A percentile compares a stretch with the other conserved stretches of the same genome.
phyloP scores from a whole-genome alignment of 2,113 vertebrate species.

The Kryptolebias marmoratus region DNA sequence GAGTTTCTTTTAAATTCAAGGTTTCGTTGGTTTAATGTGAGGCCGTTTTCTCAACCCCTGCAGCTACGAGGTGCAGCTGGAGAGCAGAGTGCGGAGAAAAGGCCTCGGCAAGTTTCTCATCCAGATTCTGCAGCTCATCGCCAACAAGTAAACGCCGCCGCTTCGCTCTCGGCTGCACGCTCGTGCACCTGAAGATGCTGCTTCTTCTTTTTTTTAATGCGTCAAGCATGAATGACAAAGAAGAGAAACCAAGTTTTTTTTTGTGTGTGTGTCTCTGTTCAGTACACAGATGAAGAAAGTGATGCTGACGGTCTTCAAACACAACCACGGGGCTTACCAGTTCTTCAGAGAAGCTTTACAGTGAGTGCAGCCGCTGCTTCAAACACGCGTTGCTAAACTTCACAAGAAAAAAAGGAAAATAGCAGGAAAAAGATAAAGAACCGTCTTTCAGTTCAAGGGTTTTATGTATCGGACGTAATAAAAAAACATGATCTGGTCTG shows the following conservation, averaged over 20 bases:
- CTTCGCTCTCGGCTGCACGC: neutral
- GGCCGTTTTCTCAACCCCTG: neutral
- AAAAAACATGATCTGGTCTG: too few relatives aligned
- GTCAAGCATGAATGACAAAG: too few relatives aligned
- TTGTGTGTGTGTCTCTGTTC: conserved; percentile 5
- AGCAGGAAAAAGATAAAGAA: too few relatives aligned
- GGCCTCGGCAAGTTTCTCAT: conserved; percentile 94
- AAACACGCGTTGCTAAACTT: neutral
- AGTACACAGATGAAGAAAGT: conserved; percentile 98
- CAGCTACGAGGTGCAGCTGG: conserved; percentile 95
- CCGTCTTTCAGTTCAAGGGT: too few relatives aligned
- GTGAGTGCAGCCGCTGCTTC: conserved; percentile 78
- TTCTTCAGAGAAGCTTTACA: conserved; percentile 96
- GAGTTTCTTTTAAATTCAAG: neutral
- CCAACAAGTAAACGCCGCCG: conserved; percentile 84
- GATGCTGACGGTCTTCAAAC: conserved; percentile 95
- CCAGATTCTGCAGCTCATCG: conserved; percentile 94
- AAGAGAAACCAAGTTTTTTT: neutral
- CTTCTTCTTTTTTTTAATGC: too few relatives aligned
- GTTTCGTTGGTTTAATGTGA: neutral
- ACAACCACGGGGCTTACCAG: conserved; percentile 93
- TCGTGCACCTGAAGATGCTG: too few relatives aligned
- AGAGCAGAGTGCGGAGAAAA: conserved; percentile 89
- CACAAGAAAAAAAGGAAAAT: too few relatives aligned
- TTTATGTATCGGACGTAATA: too few relatives aligned